These are phyloP conservation scores for Micrastur ruficollis DNA, from an alignment of 2,797 vertebrate species.

Conservation along the genomic window DNA sequence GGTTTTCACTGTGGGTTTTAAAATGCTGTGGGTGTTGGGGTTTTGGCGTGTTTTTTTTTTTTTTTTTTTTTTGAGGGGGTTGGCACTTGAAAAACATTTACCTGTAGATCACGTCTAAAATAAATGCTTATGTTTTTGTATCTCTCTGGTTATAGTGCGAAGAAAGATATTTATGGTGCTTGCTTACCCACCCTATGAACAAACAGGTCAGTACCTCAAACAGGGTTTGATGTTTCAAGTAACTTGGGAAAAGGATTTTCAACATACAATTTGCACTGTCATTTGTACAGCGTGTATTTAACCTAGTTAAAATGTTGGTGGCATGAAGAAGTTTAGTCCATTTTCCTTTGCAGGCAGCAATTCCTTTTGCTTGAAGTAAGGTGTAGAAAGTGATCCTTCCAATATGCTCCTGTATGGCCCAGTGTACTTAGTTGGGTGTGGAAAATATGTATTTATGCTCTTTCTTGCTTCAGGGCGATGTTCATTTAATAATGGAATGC, in stretches of 20 bases:
- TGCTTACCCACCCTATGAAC: neutral
- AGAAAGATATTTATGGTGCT: slow-evolving; percentile 3
- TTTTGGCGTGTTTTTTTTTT: neutral
- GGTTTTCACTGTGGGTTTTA: neutral
- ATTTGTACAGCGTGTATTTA: neutral
- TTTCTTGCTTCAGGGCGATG: neutral
- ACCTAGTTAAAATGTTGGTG: neutral
- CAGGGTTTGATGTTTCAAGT: neutral
- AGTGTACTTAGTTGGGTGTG: neutral
- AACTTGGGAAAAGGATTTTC: neutral
- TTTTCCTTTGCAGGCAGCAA: neutral
- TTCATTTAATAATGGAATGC: neutral
- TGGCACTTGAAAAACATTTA: neutral
- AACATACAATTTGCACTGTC: neutral
- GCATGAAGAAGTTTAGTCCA: neutral
- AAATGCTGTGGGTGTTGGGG: neutral
- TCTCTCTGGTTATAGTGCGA: neutral
- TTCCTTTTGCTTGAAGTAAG: neutral
- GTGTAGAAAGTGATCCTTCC: neutral
- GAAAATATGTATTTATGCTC: neutral
- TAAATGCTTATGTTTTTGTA: neutral
- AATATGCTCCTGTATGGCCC: neutral
- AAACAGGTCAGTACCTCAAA: slow-evolving; percentile 50
- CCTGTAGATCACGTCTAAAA: neutral
- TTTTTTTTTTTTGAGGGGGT: fast-evolving